Evolutionary conservation across 2,888 invertebrate genomes (phyloP).

Genomic region (Operophtera brumata): DNA sequence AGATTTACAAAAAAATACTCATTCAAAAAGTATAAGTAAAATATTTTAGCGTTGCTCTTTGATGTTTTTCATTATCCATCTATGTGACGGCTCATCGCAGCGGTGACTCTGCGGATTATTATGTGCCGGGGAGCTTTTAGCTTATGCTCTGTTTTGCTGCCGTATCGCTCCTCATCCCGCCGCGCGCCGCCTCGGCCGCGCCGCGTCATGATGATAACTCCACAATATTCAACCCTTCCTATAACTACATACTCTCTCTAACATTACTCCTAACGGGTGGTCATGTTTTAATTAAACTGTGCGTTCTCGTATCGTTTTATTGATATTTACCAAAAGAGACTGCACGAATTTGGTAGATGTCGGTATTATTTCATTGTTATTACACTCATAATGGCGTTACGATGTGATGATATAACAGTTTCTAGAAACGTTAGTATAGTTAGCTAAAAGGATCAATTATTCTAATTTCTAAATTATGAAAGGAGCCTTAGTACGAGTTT

Average conservation of each 20-base stretch:
- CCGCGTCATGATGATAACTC: constrained; percentile 39
- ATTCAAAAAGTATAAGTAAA: constrained; percentile 21
- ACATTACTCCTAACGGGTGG: constrained; percentile 28
- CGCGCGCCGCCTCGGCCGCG: constrained; percentile 2
- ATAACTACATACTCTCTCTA: constrained; percentile 17
- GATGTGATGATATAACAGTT: constrained; percentile 4
- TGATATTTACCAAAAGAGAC: constrained; percentile 19
- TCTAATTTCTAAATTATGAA: too few species aligned
- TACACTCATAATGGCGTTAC: background rate
- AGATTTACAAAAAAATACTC: too few species aligned
- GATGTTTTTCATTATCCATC: constrained; percentile 39
- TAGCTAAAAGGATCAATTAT: background rate
- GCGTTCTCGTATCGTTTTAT: constrained; percentile 19
- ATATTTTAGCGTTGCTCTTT: constrained; percentile 23
- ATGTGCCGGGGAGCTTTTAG: constrained; percentile 42
- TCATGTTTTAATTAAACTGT: constrained; percentile 29
- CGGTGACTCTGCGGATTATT: constrained; percentile 42
- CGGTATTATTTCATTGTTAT: constrained; percentile 19
- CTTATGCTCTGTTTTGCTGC: constrained; percentile 39
- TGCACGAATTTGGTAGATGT: constrained; percentile 2
- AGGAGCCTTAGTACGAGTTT: too few species aligned
- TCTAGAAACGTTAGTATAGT: constrained; percentile 1
- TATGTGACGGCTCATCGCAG: constrained; percentile 34
- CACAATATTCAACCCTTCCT: constrained; percentile 30
- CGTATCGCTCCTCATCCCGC: constrained; percentile 31